Evolutionary conservation across 2,113 vertebrate species (phyloP), one percentile per base, ranked within the genome.

Genomic region (Varanus salvator): DNA sequence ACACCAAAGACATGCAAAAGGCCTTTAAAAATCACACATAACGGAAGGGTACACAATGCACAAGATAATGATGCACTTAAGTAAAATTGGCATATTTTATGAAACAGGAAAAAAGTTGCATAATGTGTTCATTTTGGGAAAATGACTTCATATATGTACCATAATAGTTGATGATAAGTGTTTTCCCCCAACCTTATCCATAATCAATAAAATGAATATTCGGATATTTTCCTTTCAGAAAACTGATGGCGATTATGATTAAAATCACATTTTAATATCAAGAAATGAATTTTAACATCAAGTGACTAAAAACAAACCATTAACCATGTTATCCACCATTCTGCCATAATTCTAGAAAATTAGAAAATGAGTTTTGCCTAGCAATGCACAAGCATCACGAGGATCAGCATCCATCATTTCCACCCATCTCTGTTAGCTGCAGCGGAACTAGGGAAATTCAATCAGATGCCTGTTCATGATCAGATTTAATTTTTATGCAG

Each of bases 41-140:
- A 14, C 2, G 81, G 66, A 94, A 69, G 84, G 29, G 57, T 54
- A 14, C 6, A 21, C 85, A 87, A 84, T 31, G 89, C 12, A 91
- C 85, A 89, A 86, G 44, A 4, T 69, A 91, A 60, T 21, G 14
- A 15, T 29, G 14, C 31, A 2, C 2, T 66, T 34, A 86, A 71
- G 44, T 38, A 75, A 38, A 34, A 80, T 84, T 91, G 57, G 74
- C n/a, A 93, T 15, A 89, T n/a, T 38, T 75, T 27, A 21, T 38
- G 52, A 75, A 74, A 27, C 3, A 60, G 25, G n/a, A 15, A 44
- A n/a, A 17, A 52, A 85, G 29, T 85, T 21, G 60, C 60, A 85
- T 57, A 4, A 57, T 50, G 27, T 86, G 23, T 34, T n/a, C 11
- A 72, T 6, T 54, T 85, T 54, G 54, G n/a, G 12, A 34, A 54